Base-by-base conservation (phyloP, 2,113 vertebrate species). In the Neodon shergylaensis region DNA sequence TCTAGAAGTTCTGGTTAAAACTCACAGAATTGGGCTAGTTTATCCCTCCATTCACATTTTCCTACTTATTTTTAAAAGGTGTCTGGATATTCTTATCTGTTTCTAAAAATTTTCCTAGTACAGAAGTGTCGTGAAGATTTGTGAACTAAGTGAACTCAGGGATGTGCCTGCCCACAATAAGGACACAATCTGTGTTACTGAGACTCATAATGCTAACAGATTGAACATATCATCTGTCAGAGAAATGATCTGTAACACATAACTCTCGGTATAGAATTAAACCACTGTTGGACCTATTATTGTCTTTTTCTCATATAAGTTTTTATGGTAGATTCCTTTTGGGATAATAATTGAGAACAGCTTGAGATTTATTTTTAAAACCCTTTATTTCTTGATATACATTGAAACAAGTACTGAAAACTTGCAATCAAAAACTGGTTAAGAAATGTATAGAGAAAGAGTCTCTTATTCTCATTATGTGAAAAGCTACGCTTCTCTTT, bases 261-360 rank as follows among this genome's bases (percentile, higher is more conserved):
- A 19, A 54, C 74, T 31, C 28, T 22, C 9, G 36, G 14, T 24
- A 63, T 7, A 39, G 7, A 42, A n/a, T 3, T 16, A 83, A 1
- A 31, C 6, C 39, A 26, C 26, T 42, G n/a, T 83, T 83, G 36
- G 36, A 39, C 11, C 13, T 13, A 4, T 42, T 39, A 16, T 24
- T 61, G 0, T 61, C 6, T 87, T 90, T 77, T 90, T 39, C n/a
- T 33, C 65, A 61, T 83, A 28, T n/a, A 3, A 66, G 1, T 85
- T 85, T 24, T 81, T 31, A 76, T 19, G 3, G 1, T 58, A n/a
- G 14, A 63, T 81, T 79, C 31, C 9, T 22, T 24, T 85, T 83
- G 47, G 3, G 0, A 0, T 39, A 14, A 81, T 21, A 39, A 66
- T 36, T 91, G 28, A 16, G 2, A 22, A 28, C 0, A 66, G 7